These are phyloP conservation scores for Phoronis australis DNA, from an alignment of 2,888 invertebrate genomes.

Conservation along the genomic window DNA sequence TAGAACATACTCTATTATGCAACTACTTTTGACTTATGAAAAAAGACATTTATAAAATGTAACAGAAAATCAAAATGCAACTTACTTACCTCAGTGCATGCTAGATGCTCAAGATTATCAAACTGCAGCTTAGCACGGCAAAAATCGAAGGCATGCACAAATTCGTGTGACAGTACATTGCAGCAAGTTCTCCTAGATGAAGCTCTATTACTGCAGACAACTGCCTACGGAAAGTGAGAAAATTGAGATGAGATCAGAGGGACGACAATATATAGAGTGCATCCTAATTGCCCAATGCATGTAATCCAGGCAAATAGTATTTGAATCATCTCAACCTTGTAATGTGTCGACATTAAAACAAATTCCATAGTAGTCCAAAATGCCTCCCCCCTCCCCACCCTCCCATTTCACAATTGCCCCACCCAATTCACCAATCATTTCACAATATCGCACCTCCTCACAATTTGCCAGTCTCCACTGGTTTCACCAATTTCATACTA, in stretches of 20 bases:
- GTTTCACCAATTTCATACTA: no score
- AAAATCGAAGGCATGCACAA: conserved; percentile 95
- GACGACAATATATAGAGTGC: no score
- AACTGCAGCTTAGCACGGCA: conserved; percentile 85
- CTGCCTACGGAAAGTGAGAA: conserved; percentile 61
- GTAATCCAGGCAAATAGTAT: no score
- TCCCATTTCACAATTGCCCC: no score
- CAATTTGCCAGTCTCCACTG: no score
- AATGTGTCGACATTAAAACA: no score
- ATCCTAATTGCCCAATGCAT: no score
- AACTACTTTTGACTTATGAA: no score
- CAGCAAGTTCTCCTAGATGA: conserved; percentile 46
- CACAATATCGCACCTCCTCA: no score
- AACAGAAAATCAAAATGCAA: not conserved
- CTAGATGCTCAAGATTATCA: conserved; percentile 82
- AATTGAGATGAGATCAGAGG: not conserved
- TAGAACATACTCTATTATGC: not conserved
- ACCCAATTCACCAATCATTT: no score
- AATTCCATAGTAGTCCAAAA: not conserved
- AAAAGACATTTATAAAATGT: not conserved
- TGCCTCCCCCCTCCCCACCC: not conserved
- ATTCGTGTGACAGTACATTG: conserved; percentile 76
- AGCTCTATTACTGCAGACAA: conserved; percentile 84
- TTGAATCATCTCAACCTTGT: no score
- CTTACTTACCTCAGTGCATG: conserved; percentile 72